A percentile compares a stretch with the other conserved stretches of the same genome.
Conservation (phyloP, 2,888 invertebrate species). For the Eumacrocentrus americanus region DNA sequence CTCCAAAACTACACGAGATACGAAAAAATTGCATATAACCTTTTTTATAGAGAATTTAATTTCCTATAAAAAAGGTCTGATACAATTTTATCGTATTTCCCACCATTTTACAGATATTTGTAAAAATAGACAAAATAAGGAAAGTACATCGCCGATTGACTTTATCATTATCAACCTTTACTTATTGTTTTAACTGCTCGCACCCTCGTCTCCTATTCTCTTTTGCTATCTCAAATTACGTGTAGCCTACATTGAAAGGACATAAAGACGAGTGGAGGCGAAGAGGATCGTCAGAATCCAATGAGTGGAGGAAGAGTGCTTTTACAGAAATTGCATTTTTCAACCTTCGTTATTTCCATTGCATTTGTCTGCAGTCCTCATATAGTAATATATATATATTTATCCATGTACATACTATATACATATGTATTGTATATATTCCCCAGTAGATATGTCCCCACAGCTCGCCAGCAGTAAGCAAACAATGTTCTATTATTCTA, state of each 20-base stretch:
- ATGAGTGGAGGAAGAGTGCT: conserved; percentile 27
- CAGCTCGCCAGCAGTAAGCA: too few species aligned
- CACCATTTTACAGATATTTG: too few species aligned
- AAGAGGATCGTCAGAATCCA: conserved; percentile 1
- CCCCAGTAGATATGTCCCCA: too few species aligned
- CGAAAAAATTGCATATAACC: neutral
- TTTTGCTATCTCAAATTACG: neutral
- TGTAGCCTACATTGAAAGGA: conserved; percentile 1
- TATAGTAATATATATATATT: neutral
- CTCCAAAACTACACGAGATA: neutral
- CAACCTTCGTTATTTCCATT: conserved; percentile 29
- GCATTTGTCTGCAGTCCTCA: conserved; percentile 5
- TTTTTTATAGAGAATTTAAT: too few species aligned
- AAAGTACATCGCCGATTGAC: too few species aligned
- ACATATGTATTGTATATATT: too few species aligned
- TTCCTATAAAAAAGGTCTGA: too few species aligned
- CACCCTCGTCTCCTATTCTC: too few species aligned
- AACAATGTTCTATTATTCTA: conserved; percentile 2
- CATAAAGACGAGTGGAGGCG: neutral
- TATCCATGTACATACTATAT: too few species aligned
- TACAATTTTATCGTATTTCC: neutral
- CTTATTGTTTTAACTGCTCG: too few species aligned
- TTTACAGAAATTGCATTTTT: conserved; percentile 29
- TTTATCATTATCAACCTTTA: too few species aligned
- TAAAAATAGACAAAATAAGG: too few species aligned